Conservation (phyloP, 2,797 vertebrate genomes). For the Lithobates pipiens region DNA sequence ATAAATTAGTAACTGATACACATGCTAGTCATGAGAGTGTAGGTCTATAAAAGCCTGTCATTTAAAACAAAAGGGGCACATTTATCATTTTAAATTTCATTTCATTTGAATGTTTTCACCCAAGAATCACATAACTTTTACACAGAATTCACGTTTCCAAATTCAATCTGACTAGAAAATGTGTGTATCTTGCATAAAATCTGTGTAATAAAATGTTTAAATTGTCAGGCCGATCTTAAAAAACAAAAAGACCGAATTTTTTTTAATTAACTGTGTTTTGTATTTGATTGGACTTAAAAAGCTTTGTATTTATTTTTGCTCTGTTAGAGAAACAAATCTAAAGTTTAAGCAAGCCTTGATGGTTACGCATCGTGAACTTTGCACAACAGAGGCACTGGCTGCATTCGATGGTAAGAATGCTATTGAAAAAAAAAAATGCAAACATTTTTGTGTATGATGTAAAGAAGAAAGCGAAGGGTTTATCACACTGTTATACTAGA, state of each 20-base stretch:
- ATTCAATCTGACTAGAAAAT: too few species aligned
- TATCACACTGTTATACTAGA: not conserved
- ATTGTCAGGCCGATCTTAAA: too few species aligned
- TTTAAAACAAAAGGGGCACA: too few species aligned
- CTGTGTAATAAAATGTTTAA: too few species aligned
- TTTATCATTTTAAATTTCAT: too few species aligned
- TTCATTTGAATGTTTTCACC: too few species aligned
- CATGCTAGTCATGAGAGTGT: too few species aligned
- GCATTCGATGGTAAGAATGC: constrained; percentile 84
- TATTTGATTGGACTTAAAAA: not conserved
- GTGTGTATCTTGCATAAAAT: too few species aligned
- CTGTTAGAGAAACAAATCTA: constrained; percentile 87
- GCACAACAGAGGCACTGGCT: constrained; percentile 74
- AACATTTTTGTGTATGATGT: not conserved
- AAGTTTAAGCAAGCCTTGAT: constrained; percentile 88
- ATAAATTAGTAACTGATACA: too few species aligned
- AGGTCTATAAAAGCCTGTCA: too few species aligned
- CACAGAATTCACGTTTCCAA: too few species aligned
- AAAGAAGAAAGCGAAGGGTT: not conserved
- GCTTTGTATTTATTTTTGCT: constrained; percentile 5
- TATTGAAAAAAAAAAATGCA: not conserved
- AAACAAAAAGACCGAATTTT: not conserved
- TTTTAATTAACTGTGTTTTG: not conserved
- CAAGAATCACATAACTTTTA: too few species aligned
- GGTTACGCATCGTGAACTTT: constrained; percentile 80